These are phyloP conservation scores for Xenus cinereus DNA, from an alignment of 2,113 vertebrate species.

Conservation along the genomic window DNA sequence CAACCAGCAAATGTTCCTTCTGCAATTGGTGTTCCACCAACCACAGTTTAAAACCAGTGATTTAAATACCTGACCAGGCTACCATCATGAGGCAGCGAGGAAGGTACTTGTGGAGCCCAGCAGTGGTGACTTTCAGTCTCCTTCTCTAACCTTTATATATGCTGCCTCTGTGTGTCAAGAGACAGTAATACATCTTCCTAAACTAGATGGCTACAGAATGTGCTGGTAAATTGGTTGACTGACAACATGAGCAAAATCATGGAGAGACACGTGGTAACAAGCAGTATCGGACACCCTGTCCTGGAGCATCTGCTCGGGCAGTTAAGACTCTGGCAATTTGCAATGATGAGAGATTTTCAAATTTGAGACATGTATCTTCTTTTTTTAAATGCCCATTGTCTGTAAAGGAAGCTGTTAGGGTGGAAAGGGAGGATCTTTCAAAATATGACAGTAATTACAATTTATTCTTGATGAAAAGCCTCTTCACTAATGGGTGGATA, in stretches of 20 bases:
- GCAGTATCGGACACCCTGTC: not conserved
- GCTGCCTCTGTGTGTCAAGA: conserved; percentile 57
- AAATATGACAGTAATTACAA: not conserved
- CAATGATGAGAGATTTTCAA: not conserved
- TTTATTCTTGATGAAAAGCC: conserved; percentile 20
- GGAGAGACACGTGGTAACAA: not conserved
- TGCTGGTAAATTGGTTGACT: not conserved
- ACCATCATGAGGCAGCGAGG: not conserved
- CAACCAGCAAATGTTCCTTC: conserved; percentile 50
- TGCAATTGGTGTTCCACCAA: not conserved
- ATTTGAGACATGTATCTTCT: not conserved
- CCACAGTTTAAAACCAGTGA: not conserved
- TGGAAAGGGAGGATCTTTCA: conserved; percentile 24
- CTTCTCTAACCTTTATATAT: conserved; percentile 41
- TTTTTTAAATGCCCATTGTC: not conserved
- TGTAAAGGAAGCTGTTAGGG: conserved; percentile 10
- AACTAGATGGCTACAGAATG: conserved; percentile 3
- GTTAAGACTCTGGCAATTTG: not conserved
- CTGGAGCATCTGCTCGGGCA: not conserved
- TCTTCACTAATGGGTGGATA: conserved; percentile 15
- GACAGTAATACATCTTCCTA: conserved; percentile 42
- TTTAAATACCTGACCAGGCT: not conserved
- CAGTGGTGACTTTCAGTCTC: conserved; percentile 3
- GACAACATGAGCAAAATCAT: not conserved
- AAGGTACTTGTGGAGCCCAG: not conserved